phyloP scores from a whole-genome alignment of 2,797 vertebrate species.

The Pitangus sulphuratus region DNA sequence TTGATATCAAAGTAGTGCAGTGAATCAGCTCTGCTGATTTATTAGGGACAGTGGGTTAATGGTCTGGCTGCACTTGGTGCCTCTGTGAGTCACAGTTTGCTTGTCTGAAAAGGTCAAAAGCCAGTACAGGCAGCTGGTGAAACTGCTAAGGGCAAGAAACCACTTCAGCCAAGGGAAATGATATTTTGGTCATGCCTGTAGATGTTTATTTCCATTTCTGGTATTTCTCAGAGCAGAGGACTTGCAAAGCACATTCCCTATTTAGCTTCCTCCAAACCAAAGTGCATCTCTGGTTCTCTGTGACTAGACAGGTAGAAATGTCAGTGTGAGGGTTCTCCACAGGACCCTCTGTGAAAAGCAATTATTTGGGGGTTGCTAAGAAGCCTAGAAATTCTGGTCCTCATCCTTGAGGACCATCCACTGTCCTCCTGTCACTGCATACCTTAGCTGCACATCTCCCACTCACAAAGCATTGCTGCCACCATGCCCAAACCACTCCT shows the following conservation, averaged over 20 bases:
- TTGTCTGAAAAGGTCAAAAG: constrained; percentile 5
- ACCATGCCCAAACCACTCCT: not conserved
- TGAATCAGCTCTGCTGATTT: not conserved
- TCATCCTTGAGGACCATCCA: not conserved
- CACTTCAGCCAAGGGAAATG: not conserved
- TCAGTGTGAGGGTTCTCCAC: not conserved
- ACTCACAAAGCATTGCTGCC: not conserved
- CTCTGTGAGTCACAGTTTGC: not conserved
- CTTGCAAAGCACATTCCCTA: not conserved
- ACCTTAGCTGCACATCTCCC: not conserved
- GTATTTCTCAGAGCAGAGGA: not conserved
- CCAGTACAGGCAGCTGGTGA: not conserved
- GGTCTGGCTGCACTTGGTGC: not conserved
- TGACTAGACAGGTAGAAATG: not conserved
- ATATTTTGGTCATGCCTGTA: not conserved
- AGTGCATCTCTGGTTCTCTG: fast-evolving
- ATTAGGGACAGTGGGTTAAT: not conserved
- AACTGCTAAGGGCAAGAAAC: not conserved
- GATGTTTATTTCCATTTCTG: not conserved
- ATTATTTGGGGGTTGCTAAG: not conserved
- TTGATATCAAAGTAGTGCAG: not conserved
- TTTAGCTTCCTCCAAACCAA: not conserved
- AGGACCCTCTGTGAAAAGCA: not conserved
- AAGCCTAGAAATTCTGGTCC: not conserved
- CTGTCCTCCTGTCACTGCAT: not conserved